Conservation (phyloP, 2,113 vertebrate genomes). For the Larimichthys polyactis region DNA sequence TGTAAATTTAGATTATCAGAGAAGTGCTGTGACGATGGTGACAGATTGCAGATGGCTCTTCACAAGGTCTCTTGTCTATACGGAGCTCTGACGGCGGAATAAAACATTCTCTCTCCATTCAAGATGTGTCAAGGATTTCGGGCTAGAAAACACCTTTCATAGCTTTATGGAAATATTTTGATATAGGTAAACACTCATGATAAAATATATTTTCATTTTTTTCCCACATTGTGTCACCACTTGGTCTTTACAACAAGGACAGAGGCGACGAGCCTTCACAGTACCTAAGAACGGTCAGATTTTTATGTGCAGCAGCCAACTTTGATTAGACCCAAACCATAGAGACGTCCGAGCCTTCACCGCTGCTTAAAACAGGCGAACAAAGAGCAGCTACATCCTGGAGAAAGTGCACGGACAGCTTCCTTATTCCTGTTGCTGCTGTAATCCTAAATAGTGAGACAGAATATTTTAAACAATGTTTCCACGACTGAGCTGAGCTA, state of each 20-base stretch:
- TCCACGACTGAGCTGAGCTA: not conserved
- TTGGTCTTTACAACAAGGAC: not conserved
- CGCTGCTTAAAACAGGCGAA: not conserved
- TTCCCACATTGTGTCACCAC: not conserved
- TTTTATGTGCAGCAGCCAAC: slow-evolving; percentile 13
- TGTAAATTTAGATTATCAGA: slow-evolving; percentile 82
- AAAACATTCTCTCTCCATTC: slow-evolving; percentile 40
- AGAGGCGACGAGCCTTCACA: not conserved
- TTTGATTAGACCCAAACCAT: not conserved
- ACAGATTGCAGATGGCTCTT: slow-evolving; percentile 71
- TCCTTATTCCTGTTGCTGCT: not conserved
- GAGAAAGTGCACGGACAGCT: not conserved
- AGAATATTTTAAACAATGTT: not conserved
- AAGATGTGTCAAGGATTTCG: slow-evolving; percentile 31
- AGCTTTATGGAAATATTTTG: slow-evolving; percentile 47
- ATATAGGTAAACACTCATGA: slow-evolving; percentile 20
- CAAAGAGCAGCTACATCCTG: slow-evolving; percentile 9
- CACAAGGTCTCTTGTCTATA: slow-evolving; percentile 73
- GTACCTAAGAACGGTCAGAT: not conserved
- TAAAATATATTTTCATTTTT: not conserved
- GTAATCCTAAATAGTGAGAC: not conserved
- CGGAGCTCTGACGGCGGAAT: slow-evolving; percentile 33
- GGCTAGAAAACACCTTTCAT: slow-evolving; percentile 28
- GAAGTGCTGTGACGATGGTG: slow-evolving; percentile 75
- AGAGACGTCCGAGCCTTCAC: not conserved